phyloP scores from a whole-genome alignment of 1,140 invertebrate species.

The Dreissena polymorpha region DNA sequence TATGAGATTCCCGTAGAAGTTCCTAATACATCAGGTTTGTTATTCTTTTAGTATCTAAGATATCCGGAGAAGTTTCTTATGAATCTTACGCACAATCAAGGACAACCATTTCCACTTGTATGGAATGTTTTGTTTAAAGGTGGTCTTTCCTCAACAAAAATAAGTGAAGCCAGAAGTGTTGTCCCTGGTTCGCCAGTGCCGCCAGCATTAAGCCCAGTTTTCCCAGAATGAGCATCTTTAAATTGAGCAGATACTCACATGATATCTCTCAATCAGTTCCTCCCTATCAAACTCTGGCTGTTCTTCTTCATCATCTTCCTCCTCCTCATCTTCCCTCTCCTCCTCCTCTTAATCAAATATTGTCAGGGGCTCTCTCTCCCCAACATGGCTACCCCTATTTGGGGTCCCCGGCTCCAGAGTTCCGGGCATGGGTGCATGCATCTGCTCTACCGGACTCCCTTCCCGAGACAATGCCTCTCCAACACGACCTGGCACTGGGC shows the following conservation, averaged over 20 bases:
- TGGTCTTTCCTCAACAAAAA: no score
- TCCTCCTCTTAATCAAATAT: constrained; percentile 58
- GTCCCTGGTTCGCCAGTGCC: no score
- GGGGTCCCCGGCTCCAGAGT: constrained; percentile 68
- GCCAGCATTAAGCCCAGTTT: no score
- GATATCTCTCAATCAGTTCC: constrained; percentile 75
- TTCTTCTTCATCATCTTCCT: constrained; percentile 60
- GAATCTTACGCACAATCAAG: no score
- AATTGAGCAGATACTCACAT: constrained; percentile 65
- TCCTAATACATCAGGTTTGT: no score
- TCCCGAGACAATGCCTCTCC: constrained; percentile 73
- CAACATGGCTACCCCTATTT: constrained; percentile 57
- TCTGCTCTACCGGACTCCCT: constrained; percentile 64
- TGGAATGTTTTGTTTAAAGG: no score
- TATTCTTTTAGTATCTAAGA: no score
- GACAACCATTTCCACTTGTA: no score
- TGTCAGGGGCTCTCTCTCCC: constrained; percentile 44
- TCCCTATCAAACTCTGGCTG: constrained; percentile 73
- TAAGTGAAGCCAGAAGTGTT: no score
- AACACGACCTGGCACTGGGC: constrained; percentile 60
- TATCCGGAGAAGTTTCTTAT: no score
- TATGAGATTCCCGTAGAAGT: no score
- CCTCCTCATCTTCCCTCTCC: constrained; percentile 58
- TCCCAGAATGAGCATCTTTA: no score
- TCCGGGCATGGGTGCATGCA: constrained; percentile 48